Evolutionary conservation across 2,888 invertebrate species (phyloP), one percentile per base, ranked within the genome.

Genomic region (Latheticus oryzae): DNA sequence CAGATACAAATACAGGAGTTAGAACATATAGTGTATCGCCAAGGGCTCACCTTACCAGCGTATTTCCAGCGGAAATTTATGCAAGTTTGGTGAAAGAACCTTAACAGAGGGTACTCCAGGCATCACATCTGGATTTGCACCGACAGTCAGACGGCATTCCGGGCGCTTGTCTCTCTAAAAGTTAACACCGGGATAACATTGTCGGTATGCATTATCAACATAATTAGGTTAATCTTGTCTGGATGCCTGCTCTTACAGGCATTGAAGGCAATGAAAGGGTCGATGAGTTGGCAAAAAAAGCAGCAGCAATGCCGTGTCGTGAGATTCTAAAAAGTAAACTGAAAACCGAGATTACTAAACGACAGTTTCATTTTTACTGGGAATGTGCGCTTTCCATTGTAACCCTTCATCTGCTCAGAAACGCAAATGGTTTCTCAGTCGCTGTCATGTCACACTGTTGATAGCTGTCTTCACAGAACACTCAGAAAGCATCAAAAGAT

Each of bases 401-500:
- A 19, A 19, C 4, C 5, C 5, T 19, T 19, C 21, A 5, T 19
- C 21, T 19, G 21, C 21, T 3, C 5, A 19, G 21, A 19, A 19
- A 19, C 21, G 21, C 21, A 19, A 19, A 19, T 19, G 21, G 21
- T 19, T 19, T 19, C 21, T 19, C 21, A n/a, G n/a, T n/a, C 21
- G 21, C 21, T 19, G 4, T 19, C 3, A 19, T 3, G 3, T 19
- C 4, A 3, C 4, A 19, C 5, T 19, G 3, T 5, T 5, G 21
- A 19, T 19, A 19, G 5, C 4, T 19, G 21, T 19, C 5, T 5
- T 19, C 21, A 19, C 5, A 19, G 21, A 19, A 19, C 21, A 19
- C 21, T 19, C 3, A 19, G 21, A 19, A 19, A 19, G 5, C 3
- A 19, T 5, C 5, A 5, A 3, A 19, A n/a, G 5, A 5, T 19